phyloP scores from a whole-genome alignment of 2,113 vertebrate species.

The Gambusia holbrooki region DNA sequence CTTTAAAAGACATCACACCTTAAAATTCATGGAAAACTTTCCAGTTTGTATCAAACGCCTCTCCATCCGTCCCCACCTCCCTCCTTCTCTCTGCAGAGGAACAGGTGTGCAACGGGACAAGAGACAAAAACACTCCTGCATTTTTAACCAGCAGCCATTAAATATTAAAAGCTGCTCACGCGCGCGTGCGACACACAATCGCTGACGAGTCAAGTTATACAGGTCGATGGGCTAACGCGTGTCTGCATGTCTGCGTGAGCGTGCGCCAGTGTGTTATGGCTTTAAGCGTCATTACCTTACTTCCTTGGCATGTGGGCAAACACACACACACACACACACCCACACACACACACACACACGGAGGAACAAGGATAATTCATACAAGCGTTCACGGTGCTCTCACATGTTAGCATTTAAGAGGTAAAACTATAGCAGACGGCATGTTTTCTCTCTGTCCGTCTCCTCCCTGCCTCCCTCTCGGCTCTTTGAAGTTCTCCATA shows the following conservation, averaged over 20 bases:
- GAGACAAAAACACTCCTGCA: constrained; percentile 80
- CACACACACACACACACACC: constrained; percentile 21
- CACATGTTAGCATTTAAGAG: constrained; percentile 76
- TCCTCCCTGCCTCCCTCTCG: neutral
- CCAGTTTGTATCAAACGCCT: neutral
- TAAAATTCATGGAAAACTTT: neutral
- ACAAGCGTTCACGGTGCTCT: constrained; percentile 55
- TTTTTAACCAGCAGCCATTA: constrained; percentile 77
- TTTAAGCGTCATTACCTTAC: constrained; percentile 74
- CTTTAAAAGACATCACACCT: neutral
- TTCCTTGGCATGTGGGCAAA: constrained; percentile 63
- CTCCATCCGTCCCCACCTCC: constrained; percentile 4
- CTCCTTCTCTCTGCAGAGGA: constrained; percentile 50
- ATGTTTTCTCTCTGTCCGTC: constrained; percentile 21
- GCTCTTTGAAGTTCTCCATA: constrained; percentile 70
- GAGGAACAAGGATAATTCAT: constrained; percentile 59
- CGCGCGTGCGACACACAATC: constrained; percentile 54
- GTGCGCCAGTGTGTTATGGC: constrained; percentile 58
- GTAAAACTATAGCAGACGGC: constrained; percentile 67
- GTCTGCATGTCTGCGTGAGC: constrained; percentile 64
- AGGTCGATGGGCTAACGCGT: constrained; percentile 77
- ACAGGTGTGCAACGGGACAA: constrained; percentile 75
- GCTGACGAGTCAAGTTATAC: constrained; percentile 78
- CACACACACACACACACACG: constrained; percentile 36
- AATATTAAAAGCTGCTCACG: constrained; percentile 72